Conservation (phyloP, 2,888 invertebrate genomes). For the Resseliella maxima region DNA sequence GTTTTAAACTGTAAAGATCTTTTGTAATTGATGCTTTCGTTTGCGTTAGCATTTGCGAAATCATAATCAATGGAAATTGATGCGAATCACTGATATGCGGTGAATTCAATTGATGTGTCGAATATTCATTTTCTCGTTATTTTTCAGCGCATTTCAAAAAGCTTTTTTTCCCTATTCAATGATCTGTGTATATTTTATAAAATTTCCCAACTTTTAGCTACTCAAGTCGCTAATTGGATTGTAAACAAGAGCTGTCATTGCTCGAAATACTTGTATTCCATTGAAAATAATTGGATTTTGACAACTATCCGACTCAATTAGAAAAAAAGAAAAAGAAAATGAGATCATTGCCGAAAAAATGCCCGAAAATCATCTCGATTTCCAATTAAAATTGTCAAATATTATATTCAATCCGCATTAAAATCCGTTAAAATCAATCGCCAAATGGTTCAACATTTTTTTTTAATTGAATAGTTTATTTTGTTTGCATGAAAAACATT, state of each 20-base stretch:
- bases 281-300: background rate
- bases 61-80: background rate
- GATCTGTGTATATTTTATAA: background rate
- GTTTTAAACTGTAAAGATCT: background rate
- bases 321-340: no score
- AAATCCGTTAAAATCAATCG: no score
- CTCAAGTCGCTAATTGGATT: slow-evolving; percentile 9
- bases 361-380: background rate
- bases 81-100: background rate
- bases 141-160: background rate
- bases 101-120: no score
- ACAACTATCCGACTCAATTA: no score
- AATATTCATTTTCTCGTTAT: background rate
- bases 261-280: background rate
- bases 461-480: no score
- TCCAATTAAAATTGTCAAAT: background rate
- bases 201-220: background rate
- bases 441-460: no score
- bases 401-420: background rate
- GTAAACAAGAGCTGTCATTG: background rate
- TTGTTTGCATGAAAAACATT: no score
- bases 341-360: no score
- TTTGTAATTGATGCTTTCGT: background rate
- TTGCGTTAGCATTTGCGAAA: background rate
- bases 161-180: background rate